Base-by-base conservation (phyloP, 2,113 vertebrate species). In the Sinocyclocheilus anshuiensis region DNA sequence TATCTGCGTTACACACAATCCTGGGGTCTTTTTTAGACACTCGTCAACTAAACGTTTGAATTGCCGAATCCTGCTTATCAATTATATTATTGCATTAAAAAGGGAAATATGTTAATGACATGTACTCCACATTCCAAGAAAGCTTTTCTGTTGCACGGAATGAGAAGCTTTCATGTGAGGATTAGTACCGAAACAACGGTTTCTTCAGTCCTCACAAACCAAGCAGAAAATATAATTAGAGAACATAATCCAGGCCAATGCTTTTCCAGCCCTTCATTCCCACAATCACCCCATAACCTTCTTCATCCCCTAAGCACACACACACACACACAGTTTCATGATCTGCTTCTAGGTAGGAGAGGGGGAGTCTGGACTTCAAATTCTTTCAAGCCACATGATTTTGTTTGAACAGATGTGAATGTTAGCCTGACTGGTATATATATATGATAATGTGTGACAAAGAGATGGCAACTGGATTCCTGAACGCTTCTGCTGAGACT, bases 401-500 rank as follows among this genome's bases (percentile, higher is more conserved):
- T 84, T 16, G 55, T 24, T 59, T 72, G 13, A 55, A 77, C 67
- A 33, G 80, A 78, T 78, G 67, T 48, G 45, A 48, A 48, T 48
- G 36, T 67, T 45, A 48, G 12, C 50, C 61, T 36, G 57, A 39
- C 22, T 57, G 55, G 26, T 72, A 74, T 42, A 9, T 55, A n/a
- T 59, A n/a, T 59, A 45, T 76, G 29, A 72, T 55, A 81, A 63
- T 75, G 26, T 77, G 26, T 81, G 81, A 3, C 9, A 89, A 87
- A 90, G 94, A 94, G 88, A 90, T 85, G 88, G 91, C 86, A 91
- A 90, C 92, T 86, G 87, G 71, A 87, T 48, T 48, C 45, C 85
- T 88, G 81, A 96, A 95, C 84, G 84, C 77, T 83, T 88, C 85
- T 86, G 94, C 93, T 74, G 88, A 67, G 33, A 91, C 86, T 71